These are phyloP conservation scores for Heterotilapia buettikoferi DNA, from an alignment of 2,113 vertebrate species.

Conservation along the genomic window DNA sequence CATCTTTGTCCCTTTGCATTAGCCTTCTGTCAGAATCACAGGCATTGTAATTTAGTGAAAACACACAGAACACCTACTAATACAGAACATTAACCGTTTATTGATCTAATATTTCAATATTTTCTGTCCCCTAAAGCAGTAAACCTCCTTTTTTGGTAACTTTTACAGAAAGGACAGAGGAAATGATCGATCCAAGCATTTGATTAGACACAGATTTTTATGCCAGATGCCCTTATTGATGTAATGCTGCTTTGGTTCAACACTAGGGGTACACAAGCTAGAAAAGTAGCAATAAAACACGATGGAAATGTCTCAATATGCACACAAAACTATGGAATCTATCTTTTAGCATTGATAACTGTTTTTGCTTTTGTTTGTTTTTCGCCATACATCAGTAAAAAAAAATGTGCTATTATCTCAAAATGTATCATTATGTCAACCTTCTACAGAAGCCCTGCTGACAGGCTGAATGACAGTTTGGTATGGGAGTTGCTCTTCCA, in stretches of 20 bases:
- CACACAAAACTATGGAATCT: neutral
- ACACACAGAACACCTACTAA: neutral
- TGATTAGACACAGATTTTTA: neutral
- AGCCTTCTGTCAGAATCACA: neutral
- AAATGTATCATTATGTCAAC: neutral
- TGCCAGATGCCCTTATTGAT: neutral
- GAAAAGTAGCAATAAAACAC: neutral
- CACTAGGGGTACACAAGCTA: neutral
- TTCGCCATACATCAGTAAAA: neutral
- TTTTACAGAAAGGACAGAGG: neutral
- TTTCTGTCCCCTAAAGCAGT: neutral
- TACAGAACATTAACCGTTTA: neutral
- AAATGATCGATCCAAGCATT: neutral
- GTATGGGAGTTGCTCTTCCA: neutral
- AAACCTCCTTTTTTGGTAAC: neutral
- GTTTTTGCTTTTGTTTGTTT: neutral
- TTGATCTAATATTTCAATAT: neutral
- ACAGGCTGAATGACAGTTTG: neutral
- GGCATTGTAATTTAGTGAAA: neutral
- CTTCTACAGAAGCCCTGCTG: neutral
- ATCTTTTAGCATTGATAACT: neutral
- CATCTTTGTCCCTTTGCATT: neutral
- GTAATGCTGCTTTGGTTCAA: neutral
- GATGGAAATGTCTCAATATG: neutral
- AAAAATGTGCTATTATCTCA: neutral